phyloP scores from a whole-genome alignment of 2,797 vertebrate species.

The Gambusia yucatana region DNA sequence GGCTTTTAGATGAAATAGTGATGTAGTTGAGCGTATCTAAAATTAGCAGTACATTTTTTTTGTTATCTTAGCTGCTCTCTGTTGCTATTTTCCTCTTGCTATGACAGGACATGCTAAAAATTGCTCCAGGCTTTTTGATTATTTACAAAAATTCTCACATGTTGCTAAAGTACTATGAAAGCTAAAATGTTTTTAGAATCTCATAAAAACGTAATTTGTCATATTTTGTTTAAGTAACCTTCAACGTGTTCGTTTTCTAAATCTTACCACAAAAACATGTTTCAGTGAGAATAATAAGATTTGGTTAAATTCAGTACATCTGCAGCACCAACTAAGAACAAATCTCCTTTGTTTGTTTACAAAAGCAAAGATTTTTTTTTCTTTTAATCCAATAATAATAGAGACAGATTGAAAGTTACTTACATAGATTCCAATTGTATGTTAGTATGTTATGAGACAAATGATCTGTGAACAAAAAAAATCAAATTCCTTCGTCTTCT shows the following conservation, averaged over 20 bases:
- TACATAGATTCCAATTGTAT: not conserved
- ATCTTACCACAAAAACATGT: not conserved
- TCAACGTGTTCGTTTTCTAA: not conserved
- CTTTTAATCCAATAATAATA: not conserved
- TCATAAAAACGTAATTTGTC: not conserved
- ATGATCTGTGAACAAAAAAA: no score
- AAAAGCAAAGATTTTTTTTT: no score
- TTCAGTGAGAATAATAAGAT: not conserved
- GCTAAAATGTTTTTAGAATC: not conserved
- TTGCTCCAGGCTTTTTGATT: not conserved
- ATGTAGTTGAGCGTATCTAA: not conserved
- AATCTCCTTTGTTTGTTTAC: not conserved
- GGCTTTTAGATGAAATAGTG: not conserved
- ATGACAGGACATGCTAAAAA: not conserved
- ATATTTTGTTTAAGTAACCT: not conserved
- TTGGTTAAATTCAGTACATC: not conserved
- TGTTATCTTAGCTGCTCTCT: not conserved
- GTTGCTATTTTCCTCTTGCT: not conserved
- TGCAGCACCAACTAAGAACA: not conserved
- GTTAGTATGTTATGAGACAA: no score
- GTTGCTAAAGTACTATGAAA: not conserved
- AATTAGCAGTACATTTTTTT: not conserved
- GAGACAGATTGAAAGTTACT: not conserved
- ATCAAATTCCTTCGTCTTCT: no score
- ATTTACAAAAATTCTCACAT: not conserved